These are phyloP conservation scores for Pyxicephalus adspersus DNA, from an alignment of 2,113 vertebrate genomes.

Conservation along the genomic window DNA sequence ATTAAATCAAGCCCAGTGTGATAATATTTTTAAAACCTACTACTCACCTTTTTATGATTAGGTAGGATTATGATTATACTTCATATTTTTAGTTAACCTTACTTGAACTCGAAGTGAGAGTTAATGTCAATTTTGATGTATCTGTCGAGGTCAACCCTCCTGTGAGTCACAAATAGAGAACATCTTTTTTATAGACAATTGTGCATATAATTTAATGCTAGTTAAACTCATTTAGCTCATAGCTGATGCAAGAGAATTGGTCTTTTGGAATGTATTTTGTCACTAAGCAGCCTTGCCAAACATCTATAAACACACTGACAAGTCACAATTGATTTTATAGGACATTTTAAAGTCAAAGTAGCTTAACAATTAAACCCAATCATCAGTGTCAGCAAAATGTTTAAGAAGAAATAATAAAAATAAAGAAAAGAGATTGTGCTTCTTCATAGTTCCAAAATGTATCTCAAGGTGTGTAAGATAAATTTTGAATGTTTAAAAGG, in stretches of 20 bases:
- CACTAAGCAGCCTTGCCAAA: slow-evolving; percentile 39
- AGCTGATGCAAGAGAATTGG: slow-evolving; percentile 53
- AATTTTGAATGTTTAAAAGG: too few relatives aligned
- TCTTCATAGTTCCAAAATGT: too few relatives aligned
- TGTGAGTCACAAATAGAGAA: slow-evolving; percentile 50
- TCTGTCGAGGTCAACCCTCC: slow-evolving; percentile 46
- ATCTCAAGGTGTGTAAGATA: too few relatives aligned
- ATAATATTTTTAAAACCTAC: neutral
- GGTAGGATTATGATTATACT: neutral
- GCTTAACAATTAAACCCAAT: slow-evolving; percentile 48
- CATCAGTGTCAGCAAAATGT: slow-evolving; percentile 39
- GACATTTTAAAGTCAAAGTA: slow-evolving; percentile 56
- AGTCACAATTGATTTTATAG: slow-evolving; percentile 53
- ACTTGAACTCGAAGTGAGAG: slow-evolving; percentile 41
- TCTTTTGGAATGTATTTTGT: slow-evolving; percentile 52
- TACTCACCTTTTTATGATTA: neutral
- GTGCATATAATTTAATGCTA: slow-evolving; percentile 56
- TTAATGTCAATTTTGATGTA: slow-evolving; percentile 45
- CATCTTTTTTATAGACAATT: slow-evolving; percentile 50
- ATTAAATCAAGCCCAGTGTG: too few relatives aligned
- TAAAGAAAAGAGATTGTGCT: too few relatives aligned
- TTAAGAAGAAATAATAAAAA: slow-evolving; percentile 10
- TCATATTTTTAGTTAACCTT: slow-evolving; percentile 27
- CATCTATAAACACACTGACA: slow-evolving; percentile 54
- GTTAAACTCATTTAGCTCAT: slow-evolving; percentile 53